A percentile compares a stretch with the other conserved stretches of the same genome.
Evolutionary conservation across 2,797 vertebrate species (phyloP).

Genomic region (Scyliorhinus canicula): DNA sequence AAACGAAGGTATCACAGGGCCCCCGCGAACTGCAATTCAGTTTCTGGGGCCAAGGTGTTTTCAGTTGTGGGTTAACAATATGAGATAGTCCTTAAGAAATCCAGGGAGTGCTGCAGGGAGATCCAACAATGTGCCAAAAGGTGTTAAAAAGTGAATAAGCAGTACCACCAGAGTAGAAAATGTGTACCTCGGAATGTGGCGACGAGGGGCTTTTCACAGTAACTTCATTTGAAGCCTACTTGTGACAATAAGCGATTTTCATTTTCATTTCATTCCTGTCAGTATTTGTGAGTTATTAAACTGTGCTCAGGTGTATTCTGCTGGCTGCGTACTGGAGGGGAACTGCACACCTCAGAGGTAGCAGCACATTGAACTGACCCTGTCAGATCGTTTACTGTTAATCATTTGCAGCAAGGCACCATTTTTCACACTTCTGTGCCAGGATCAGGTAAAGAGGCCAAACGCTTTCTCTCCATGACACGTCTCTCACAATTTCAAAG

Average conservation of each 20-base stretch:
- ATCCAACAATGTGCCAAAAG: slow-evolving; percentile 43
- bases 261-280: slow-evolving; percentile 26
- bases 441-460: background rate
- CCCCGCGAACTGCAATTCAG: too few species aligned
- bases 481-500: background rate
- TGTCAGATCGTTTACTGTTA: background rate
- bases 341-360: background rate
- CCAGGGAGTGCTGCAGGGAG: slow-evolving; percentile 11
- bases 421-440: background rate
- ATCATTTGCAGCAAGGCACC: background rate
- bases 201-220: too few species aligned
- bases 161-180: slow-evolving; percentile 3
- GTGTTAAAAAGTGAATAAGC: slow-evolving; percentile 14
- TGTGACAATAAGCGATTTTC: too few species aligned
- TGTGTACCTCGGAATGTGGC: too few species aligned
- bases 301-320: background rate
- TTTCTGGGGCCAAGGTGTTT: background rate
- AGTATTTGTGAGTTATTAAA: slow-evolving; percentile 24
- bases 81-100: slow-evolving; percentile 13
- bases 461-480: background rate
- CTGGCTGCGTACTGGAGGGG: background rate
- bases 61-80: slow-evolving; percentile 33
- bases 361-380: background rate
- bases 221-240: too few species aligned
- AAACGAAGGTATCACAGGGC: too few species aligned